phyloP scores from a whole-genome alignment of 2,888 invertebrate species.

The Apotomis turbidana region DNA sequence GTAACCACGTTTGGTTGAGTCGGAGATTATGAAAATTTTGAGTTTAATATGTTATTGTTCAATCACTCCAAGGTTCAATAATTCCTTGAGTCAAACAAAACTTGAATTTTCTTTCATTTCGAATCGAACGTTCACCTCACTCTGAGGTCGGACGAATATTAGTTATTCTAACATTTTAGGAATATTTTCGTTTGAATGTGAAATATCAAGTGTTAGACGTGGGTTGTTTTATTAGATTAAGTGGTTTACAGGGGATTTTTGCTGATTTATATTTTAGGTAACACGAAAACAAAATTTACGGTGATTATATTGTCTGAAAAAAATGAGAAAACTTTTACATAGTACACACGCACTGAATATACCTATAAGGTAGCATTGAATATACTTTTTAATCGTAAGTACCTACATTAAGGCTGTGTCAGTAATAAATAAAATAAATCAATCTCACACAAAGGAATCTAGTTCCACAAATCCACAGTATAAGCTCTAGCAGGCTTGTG shows the following conservation, averaged over 20 bases:
- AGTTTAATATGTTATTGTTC: not conserved
- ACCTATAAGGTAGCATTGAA: too few species aligned
- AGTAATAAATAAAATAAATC: too few species aligned
- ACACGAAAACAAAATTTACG: too few species aligned
- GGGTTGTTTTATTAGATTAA: not conserved
- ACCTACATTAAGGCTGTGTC: too few species aligned
- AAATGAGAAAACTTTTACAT: too few species aligned
- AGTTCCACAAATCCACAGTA: too few species aligned
- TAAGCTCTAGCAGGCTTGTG: too few species aligned
- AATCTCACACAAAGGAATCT: too few species aligned
- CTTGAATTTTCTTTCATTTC: not conserved
- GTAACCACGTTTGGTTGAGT: too few species aligned
- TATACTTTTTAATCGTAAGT: too few species aligned
- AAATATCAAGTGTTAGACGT: not conserved
- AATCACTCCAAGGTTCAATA: not conserved
- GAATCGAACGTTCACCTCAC: not conserved
- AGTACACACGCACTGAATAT: too few species aligned
- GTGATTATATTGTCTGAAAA: too few species aligned
- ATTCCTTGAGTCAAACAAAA: not conserved
- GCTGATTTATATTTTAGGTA: not conserved
- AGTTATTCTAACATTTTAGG: not conserved
- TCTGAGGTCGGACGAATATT: not conserved
- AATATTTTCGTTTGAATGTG: not conserved
- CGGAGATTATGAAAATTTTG: not conserved
- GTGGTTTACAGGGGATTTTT: not conserved